These are phyloP conservation scores for Cladorhizidae sp. DNA, from an alignment of 37 sponge, comb jelly and placozoan genomes.

Conservation along the genomic window DNA sequence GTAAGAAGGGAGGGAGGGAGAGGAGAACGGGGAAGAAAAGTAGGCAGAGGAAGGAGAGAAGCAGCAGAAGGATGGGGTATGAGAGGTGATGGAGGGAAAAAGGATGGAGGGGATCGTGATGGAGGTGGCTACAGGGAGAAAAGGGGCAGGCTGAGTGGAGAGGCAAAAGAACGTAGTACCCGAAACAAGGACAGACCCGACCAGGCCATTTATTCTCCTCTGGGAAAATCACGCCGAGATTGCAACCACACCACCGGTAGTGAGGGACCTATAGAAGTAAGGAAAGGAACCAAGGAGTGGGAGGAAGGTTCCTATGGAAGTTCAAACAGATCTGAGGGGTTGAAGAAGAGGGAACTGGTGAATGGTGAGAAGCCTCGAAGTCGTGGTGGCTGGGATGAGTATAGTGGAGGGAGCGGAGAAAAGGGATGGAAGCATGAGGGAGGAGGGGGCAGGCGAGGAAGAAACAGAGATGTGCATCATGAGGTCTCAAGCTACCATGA, in stretches of 20 bases:
- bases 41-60: not conserved
- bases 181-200: conserved; percentile 15
- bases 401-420: not conserved
- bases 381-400: conserved; percentile 1
- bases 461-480: not conserved
- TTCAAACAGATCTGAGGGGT: no score
- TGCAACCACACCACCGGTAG: not conserved
- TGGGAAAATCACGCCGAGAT: not conserved
- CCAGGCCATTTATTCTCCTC: conserved; percentile 19
- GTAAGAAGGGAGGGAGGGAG: not conserved
- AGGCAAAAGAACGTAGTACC: not conserved
- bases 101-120: not conserved
- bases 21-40: not conserved
- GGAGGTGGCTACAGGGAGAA: not conserved
- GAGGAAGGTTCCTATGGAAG: not conserved
- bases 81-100: not conserved
- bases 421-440: not conserved
- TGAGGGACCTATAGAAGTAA: not conserved
- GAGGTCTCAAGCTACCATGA: not conserved
- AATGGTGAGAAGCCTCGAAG: conserved; percentile 1
- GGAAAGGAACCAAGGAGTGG: not conserved
- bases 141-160: not conserved
- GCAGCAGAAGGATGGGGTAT: not conserved
- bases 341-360: not conserved
- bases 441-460: not conserved